Conservation (phyloP, 2,888 invertebrate genomes). For the Acronicta alni region DNA sequence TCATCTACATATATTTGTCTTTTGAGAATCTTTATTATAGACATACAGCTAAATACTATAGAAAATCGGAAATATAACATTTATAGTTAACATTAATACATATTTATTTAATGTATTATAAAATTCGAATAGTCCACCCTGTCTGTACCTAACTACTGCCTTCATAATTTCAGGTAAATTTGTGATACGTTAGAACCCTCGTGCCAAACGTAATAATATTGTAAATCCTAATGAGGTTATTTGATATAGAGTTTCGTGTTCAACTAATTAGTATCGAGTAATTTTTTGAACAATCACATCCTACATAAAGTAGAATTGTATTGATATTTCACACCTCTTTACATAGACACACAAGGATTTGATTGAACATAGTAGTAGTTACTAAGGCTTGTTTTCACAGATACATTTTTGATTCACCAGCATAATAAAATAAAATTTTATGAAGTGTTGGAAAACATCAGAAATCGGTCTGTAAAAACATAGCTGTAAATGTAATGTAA, state of each 20-base stretch:
- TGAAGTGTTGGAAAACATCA: slow-evolving; percentile 23
- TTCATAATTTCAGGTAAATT: slow-evolving; percentile 60
- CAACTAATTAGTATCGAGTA: slow-evolving; percentile 39
- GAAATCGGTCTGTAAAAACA: slow-evolving; percentile 20
- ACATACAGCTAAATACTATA: too few relatives aligned
- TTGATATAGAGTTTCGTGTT: slow-evolving; percentile 54
- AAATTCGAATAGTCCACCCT: slow-evolving; percentile 4
- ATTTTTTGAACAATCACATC: slow-evolving; percentile 25
- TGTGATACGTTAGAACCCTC: slow-evolving; percentile 63
- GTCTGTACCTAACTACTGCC: slow-evolving; percentile 30
- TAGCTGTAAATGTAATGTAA: slow-evolving; percentile 22
- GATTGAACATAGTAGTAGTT: slow-evolving; percentile 37
- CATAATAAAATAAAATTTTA: slow-evolving; percentile 44
- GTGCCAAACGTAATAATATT: slow-evolving; percentile 65
- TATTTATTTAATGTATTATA: not conserved
- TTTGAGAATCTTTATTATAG: too few relatives aligned
- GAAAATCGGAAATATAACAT: not conserved
- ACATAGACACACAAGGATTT: slow-evolving; percentile 34
- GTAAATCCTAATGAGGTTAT: slow-evolving; percentile 57
- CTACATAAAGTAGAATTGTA: slow-evolving; percentile 36
- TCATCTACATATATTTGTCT: too few relatives aligned
- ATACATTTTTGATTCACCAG: slow-evolving; percentile 17
- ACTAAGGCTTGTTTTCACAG: slow-evolving; percentile 10
- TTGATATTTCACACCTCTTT: slow-evolving; percentile 10
- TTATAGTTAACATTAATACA: not conserved